These are phyloP conservation scores for Drosophila sulfurigaster DNA, from an alignment of 1,140 invertebrate genomes.

Conservation along the genomic window DNA sequence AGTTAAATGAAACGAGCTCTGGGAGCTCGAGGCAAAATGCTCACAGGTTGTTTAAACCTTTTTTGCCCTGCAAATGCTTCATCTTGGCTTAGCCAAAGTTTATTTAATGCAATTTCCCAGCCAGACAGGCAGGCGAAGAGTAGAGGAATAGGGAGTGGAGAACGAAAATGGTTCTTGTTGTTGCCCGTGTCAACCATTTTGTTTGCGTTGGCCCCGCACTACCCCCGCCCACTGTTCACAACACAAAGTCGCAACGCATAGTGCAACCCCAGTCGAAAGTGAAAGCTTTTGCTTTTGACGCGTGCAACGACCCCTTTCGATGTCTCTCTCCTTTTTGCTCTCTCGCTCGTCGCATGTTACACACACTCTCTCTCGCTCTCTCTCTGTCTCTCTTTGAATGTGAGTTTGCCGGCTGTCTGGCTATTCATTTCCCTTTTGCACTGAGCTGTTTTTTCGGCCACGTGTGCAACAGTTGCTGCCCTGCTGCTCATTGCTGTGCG, in stretches of 20 bases:
- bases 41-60: slow-evolving; percentile 31
- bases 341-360: not conserved
- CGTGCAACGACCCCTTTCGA: slow-evolving; percentile 76
- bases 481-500: slow-evolving; percentile 54
- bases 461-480: slow-evolving; percentile 72
- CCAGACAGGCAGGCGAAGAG: slow-evolving; percentile 49
- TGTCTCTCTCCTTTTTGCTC: slow-evolving; percentile 18
- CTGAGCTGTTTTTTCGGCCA: slow-evolving; percentile 22
- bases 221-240: not conserved
- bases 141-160: too few species aligned
- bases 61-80: not conserved
- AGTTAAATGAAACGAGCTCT: slow-evolving; percentile 38
- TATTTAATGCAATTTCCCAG: slow-evolving; percentile 75
- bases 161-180: not conserved
- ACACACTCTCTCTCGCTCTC: not conserved
- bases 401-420: slow-evolving; percentile 49
- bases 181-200: slow-evolving; percentile 48
- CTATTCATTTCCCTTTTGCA: slow-evolving; percentile 72
- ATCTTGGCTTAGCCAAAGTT: slow-evolving; percentile 48
- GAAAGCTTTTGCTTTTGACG: slow-evolving; percentile 61
- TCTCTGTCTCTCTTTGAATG: slow-evolving; percentile 4
- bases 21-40: not conserved
- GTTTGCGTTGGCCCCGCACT: slow-evolving; percentile 36
- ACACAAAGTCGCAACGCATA: not conserved
- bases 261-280: slow-evolving; percentile 61